phyloP scores from a whole-genome alignment of 1,140 invertebrate genomes.

The Solenopsis invicta region DNA sequence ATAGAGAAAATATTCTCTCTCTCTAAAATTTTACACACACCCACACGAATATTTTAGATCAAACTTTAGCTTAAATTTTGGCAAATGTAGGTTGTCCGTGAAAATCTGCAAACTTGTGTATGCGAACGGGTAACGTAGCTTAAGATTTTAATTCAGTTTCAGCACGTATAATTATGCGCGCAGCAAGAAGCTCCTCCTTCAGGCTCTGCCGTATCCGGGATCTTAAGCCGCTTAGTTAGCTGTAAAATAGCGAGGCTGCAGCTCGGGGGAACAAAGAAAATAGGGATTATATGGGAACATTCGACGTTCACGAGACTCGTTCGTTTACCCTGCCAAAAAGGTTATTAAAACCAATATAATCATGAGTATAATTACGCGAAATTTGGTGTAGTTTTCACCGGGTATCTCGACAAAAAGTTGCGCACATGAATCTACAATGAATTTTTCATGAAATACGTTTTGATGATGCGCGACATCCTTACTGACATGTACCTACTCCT shows the following conservation, averaged over 20 bases:
- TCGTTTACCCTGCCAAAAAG: constrained; percentile 63
- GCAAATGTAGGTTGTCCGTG: not conserved
- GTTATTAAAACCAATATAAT: constrained; percentile 72
- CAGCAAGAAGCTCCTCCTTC: constrained; percentile 60
- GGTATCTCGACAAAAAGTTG: no score
- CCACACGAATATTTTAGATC: not conserved
- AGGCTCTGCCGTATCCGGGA: constrained; percentile 50
- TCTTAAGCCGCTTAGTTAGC: constrained; percentile 75
- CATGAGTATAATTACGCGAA: constrained; percentile 49
- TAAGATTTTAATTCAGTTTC: constrained; percentile 75
- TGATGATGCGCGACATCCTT: constrained; percentile 9
- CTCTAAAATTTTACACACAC: not conserved
- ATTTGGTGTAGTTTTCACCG: constrained; percentile 36
- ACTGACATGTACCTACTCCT: not conserved
- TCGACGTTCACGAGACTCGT: constrained; percentile 41
- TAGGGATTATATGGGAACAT: constrained; percentile 65
- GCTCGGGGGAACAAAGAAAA: constrained; percentile 64
- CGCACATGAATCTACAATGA: not conserved
- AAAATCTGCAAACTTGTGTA: constrained; percentile 50
- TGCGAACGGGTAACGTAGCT: constrained; percentile 62
- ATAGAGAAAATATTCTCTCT: not conserved
- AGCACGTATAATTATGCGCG: constrained; percentile 68
- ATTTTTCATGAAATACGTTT: not conserved
- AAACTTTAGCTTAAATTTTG: constrained; percentile 1
- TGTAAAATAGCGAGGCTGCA: constrained; percentile 63